Evolutionary conservation across 2,888 invertebrate species (phyloP), one percentile per base, ranked within the genome.

Genomic region (Macropis europaea): DNA sequence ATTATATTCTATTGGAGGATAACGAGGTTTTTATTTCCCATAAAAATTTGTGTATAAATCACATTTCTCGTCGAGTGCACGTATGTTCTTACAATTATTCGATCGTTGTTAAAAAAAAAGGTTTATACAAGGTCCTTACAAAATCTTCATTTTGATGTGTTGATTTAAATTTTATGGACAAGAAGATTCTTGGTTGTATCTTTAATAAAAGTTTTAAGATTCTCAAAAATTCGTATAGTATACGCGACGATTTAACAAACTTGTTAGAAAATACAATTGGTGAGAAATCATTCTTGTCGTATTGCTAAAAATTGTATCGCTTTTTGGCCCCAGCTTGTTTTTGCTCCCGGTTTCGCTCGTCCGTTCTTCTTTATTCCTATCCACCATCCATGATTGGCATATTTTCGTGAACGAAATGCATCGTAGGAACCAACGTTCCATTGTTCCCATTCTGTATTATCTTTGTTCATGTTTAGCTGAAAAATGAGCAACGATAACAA

Each of bases 361-460:
- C 93, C 93, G n/a, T 92, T 92, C 79, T 91, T 92, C 77, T 93
- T 93, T 45, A 93, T 90, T 1, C 92, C 93, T 36, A 93, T 88
- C 87, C 92, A 93, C 93, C 93, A 93, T 11, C 92, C 92, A 9
- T 91, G 83, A 75, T 92, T 92, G 0, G 91, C 91, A 76, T 91
- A 92, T 81, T 92, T 91, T 78, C 90, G 90, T 4, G 92, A 92
- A 74, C 93, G 87, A 80, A 93, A 93, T 1, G 91, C 91, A 73
- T 92, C 92, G 86, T 93, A 93, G 0, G 89, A 90, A 7, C 92
- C 92, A 36, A 91, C 90, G 48, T 91, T 89, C 75, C 90, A 90
- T 85, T 93, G 93, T 22, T 92, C 91, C 86, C 93, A 93, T 40
- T 92, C 90, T 3, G 92, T 92, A 19, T 90, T 89, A 63, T 92